Percentiles rank a stretch among this genome's conserved stretches.
phyloP scores from a whole-genome alignment of 2,888 invertebrate genomes.

The Ptychoptera albimana region DNA sequence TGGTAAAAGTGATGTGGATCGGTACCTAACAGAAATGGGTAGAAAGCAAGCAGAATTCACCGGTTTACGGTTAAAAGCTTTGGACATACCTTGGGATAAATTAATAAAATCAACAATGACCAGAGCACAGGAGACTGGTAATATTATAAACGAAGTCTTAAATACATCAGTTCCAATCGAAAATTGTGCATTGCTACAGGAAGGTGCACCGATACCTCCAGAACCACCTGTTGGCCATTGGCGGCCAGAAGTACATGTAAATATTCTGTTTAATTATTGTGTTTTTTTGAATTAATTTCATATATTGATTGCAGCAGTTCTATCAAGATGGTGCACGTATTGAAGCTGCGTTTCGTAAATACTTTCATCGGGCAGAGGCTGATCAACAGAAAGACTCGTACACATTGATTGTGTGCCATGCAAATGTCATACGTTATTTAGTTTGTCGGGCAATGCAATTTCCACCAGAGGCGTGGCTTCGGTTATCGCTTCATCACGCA shows the following conservation, averaged over 20 bases:
- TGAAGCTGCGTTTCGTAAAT: conserved; percentile 87
- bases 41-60: conserved; percentile 68
- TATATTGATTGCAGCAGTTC: conserved; percentile 52
- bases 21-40: conserved; percentile 68
- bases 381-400: conserved; percentile 67
- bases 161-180: conserved; percentile 27
- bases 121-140: conserved; percentile 81
- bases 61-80: conserved; percentile 60
- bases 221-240: conserved; percentile 82
- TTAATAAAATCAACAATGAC: conserved; percentile 85
- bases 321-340: conserved; percentile 85
- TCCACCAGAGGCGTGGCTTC: conserved; percentile 92
- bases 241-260: conserved; percentile 67
- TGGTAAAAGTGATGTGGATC: conserved; percentile 53
- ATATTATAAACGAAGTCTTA: conserved; percentile 59
- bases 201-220: conserved; percentile 89
- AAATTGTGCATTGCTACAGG: conserved; percentile 62
- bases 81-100: conserved; percentile 63
- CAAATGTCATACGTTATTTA: conserved; percentile 92
- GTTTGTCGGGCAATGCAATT: conserved; percentile 94
- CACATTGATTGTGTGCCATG: conserved; percentile 90
- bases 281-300: conserved; percentile 3
- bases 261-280: conserved; percentile 13
- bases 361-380: conserved; percentile 78
- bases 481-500: conserved; percentile 79